Evolutionary conservation across 1,140 invertebrate species (phyloP).

Genomic region (Panagrolaimus sp.): DNA sequence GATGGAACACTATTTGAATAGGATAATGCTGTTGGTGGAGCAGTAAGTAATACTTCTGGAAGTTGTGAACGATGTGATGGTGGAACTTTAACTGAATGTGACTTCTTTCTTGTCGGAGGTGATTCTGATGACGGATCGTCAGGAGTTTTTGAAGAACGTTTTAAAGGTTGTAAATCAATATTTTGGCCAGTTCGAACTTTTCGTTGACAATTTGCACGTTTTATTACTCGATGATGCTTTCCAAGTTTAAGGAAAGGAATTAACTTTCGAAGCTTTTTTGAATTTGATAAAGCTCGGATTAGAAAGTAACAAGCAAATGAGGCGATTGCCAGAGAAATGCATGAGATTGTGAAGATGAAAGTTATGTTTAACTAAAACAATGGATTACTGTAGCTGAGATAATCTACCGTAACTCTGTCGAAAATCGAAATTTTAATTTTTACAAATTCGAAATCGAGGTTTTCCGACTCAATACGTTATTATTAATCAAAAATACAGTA

Average conservation of each 20-base stretch:
- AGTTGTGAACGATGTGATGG: no score
- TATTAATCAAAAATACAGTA: no score
- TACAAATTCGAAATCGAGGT: no score
- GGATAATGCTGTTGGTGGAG: neutral
- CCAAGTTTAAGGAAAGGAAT: neutral
- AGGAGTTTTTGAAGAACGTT: neutral
- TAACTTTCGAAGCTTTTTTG: neutral
- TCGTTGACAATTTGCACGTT: neutral
- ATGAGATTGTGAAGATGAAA: neutral
- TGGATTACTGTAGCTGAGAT: no score
- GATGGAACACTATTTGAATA: constrained; percentile 1
- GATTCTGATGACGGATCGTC: neutral
- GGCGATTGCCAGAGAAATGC: neutral
- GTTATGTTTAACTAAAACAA: constrained; percentile 6
- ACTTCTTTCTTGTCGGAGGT: neutral
- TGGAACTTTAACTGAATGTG: no score
- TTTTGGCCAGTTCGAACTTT: neutral
- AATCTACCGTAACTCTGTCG: no score
- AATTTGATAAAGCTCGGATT: neutral
- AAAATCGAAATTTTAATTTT: no score
- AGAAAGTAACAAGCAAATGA: neutral
- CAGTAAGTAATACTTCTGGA: neutral
- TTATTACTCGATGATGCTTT: neutral
- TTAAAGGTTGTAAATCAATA: neutral
- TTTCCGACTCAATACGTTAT: no score